Conservation (phyloP, 2,888 invertebrate genomes). For the Emesis castigata region DNA sequence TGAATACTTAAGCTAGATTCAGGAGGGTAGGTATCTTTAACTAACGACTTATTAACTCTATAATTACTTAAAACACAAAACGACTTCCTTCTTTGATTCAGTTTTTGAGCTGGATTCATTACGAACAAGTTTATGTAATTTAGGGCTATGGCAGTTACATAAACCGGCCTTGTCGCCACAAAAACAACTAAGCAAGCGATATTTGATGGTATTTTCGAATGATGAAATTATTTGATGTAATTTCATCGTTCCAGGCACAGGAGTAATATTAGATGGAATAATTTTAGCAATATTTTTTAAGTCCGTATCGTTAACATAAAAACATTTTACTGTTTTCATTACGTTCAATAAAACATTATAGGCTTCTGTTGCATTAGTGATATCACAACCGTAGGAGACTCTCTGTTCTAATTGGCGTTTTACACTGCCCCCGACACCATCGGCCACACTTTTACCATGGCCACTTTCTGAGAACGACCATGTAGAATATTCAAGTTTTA, state of each 20-base stretch:
- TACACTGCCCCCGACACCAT: conserved; percentile 39
- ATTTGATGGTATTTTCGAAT: conserved; percentile 28
- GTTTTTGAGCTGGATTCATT: conserved; percentile 14
- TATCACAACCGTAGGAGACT: conserved; percentile 33
- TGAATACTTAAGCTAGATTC: background rate
- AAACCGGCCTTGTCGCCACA: conserved; percentile 25
- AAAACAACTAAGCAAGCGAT: conserved; percentile 47
- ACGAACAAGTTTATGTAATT: background rate
- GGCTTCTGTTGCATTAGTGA: conserved; percentile 28
- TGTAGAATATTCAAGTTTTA: background rate
- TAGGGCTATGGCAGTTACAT: conserved; percentile 14
- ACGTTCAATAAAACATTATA: conserved; percentile 30
- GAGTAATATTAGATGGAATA: conserved; percentile 37
- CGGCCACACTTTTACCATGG: conserved; percentile 45
- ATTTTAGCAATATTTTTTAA: conserved; percentile 46
- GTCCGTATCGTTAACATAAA: conserved; percentile 48
- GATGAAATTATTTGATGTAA: conserved; percentile 54
- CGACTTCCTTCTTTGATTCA: background rate
- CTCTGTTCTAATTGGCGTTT: conserved; percentile 35
- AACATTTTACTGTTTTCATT: conserved; percentile 51
- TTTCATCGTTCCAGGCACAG: conserved; percentile 51
- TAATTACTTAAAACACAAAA: background rate
- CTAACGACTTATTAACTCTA: background rate
- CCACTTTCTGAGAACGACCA: conserved; percentile 34
- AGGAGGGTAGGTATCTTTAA: background rate